These are phyloP conservation scores for Eupithecia inturbata DNA, from an alignment of 2,888 invertebrate species.

Conservation along the genomic window DNA sequence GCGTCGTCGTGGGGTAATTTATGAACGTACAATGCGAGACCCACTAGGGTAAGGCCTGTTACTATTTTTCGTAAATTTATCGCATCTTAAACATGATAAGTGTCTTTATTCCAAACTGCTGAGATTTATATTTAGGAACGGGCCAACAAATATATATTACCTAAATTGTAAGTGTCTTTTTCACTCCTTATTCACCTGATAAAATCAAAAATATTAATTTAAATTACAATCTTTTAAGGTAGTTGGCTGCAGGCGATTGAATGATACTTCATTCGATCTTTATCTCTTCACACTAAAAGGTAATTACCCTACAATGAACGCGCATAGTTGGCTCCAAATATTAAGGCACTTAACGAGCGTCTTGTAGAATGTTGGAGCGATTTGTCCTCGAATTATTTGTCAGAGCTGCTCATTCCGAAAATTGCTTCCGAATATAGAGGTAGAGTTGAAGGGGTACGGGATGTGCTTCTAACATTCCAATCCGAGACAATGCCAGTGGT, in stretches of 20 bases:
- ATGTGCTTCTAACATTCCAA: slow-evolving; percentile 60
- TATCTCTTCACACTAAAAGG: slow-evolving; percentile 35
- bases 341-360: slow-evolving; percentile 61
- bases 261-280: slow-evolving; percentile 43
- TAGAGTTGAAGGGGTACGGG: slow-evolving; percentile 74
- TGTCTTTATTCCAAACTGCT: slow-evolving; percentile 36
- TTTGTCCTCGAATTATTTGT: slow-evolving; percentile 80
- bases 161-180: background rate
- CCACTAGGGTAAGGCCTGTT: slow-evolving; percentile 70
- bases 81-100: slow-evolving; percentile 43
- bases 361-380: slow-evolving; percentile 65
- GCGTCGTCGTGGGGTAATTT: slow-evolving; percentile 79
- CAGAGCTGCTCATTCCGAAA: slow-evolving; percentile 74
- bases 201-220: slow-evolving; percentile 53
- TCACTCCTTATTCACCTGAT: slow-evolving; percentile 39
- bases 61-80: slow-evolving; percentile 74
- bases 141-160: slow-evolving; percentile 35
- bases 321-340: slow-evolving; percentile 43
- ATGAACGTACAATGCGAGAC: slow-evolving; percentile 70
- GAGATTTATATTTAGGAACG: slow-evolving; percentile 44
- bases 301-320: slow-evolving; percentile 41
- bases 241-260: slow-evolving; percentile 48
- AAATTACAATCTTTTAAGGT: slow-evolving; percentile 52
- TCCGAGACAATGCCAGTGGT: slow-evolving; percentile 61
- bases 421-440: slow-evolving; percentile 80